Evolutionary conservation across 1,140 invertebrate genomes (phyloP), one percentile per base, ranked within the genome.

Genomic region (Centruroides sculpturatus): DNA sequence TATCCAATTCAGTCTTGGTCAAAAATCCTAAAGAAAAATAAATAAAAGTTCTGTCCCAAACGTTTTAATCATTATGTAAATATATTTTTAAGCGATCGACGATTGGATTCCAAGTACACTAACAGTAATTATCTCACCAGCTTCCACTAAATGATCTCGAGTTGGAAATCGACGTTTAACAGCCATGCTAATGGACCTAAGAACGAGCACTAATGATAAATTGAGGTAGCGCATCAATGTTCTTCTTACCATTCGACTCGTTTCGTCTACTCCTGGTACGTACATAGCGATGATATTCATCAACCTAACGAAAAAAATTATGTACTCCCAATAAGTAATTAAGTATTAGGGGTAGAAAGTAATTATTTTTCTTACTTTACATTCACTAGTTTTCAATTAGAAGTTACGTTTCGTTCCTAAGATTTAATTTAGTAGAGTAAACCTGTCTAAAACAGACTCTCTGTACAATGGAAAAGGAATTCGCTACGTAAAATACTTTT

Each of bases 151-250:
- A 72, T 89, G 84, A 58, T 87, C 83, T 36, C 85, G 73, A 0
- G 84, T 86, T 0, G 85, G 85, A 68, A 87, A 86, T 60, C 85
- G 72, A 69, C 83, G 80, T 71, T 86, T 86, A 3, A 86, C 83
- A 0, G 82, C 79, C n/a, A 83, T 81, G 68, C 83, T 85, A 66
- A 87, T 85, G 5, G 83, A 83, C 54, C 82, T 73, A 56, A 85
- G 72, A 6, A 84, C 81, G 47, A 85, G 76, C 62, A 84, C 81
- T 41, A 83, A 71, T 34, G 81, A 79, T 11, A 85, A 73, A 67
- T 83, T 83, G 53, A 83, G 72, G 68, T 85, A 86, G 13, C 84
- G 74, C 76, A 84, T 81, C 47, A 86, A 69, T 7, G 81, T 77
- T 60, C 84, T 74, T 48, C 83, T 72, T n/a, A 83, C 65, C 69